phyloP scores from a whole-genome alignment of 2,888 invertebrate genomes.

The Luffia ferchaultella region DNA sequence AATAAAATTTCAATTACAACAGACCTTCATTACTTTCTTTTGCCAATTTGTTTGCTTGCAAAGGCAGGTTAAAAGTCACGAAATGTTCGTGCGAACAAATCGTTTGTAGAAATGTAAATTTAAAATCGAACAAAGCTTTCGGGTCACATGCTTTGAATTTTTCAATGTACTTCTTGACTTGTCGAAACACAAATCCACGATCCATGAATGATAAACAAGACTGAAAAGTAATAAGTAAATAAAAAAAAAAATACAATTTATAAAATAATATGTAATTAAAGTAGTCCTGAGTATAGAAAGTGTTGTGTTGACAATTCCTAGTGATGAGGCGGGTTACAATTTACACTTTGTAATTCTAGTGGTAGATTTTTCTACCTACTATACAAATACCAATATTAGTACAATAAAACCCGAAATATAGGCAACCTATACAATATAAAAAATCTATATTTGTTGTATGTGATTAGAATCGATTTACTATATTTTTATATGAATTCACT shows the following conservation, averaged over 20 bases:
- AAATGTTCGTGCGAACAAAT: slow-evolving; percentile 95
- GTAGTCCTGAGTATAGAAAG: too few species aligned
- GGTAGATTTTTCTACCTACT: too few species aligned
- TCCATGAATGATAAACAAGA: slow-evolving; percentile 93
- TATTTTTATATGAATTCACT: too few species aligned
- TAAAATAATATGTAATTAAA: not conserved
- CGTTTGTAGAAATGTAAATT: slow-evolving; percentile 90
- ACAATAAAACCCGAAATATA: too few species aligned
- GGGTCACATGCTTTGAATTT: slow-evolving; percentile 85
- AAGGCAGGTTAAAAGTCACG: slow-evolving; percentile 90
- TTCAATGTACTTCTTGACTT: slow-evolving; percentile 87
- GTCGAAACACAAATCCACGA: slow-evolving; percentile 89
- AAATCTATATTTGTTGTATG: too few species aligned
- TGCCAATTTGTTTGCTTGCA: slow-evolving; percentile 67
- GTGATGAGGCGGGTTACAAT: too few species aligned
- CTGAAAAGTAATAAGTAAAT: slow-evolving; percentile 53
- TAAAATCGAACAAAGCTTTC: slow-evolving; percentile 86
- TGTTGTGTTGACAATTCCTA: too few species aligned
- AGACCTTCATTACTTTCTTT: slow-evolving; percentile 47
- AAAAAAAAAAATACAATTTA: slow-evolving; percentile 2
- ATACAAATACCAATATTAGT: too few species aligned
- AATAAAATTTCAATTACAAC: slow-evolving; percentile 15
- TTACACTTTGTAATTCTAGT: too few species aligned
- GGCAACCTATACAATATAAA: too few species aligned
- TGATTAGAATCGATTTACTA: too few species aligned